These are phyloP conservation scores for Hylaeus volcanicus DNA, from an alignment of 1,140 invertebrate species.

Conservation along the genomic window DNA sequence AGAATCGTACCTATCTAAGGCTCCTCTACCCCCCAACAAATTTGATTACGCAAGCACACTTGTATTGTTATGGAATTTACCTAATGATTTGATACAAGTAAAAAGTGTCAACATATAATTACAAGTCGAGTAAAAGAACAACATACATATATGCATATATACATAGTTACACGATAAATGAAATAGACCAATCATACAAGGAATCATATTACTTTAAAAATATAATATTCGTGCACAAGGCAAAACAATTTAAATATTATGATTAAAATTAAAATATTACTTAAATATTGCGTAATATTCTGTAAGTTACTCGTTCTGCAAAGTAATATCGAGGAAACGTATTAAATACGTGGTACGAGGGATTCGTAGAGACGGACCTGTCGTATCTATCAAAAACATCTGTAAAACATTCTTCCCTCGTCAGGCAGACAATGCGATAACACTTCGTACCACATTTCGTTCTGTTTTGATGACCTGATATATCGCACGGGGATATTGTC, in stretches of 20 bases:
- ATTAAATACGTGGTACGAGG: not conserved
- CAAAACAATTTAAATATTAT: too few species aligned
- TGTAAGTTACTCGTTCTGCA: not conserved
- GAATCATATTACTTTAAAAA: not conserved
- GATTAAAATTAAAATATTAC: too few species aligned
- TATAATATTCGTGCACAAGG: not conserved
- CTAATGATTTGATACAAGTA: not conserved
- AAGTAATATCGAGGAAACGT: not conserved
- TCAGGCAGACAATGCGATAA: not conserved
- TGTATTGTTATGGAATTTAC: not conserved
- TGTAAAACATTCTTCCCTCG: not conserved
- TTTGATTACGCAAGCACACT: not conserved
- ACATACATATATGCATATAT: too few species aligned
- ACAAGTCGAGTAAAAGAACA: too few species aligned
- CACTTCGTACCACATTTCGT: not conserved
- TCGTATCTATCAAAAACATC: conserved; percentile 17
- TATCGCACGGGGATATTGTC: not conserved
- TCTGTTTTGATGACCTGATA: too few species aligned
- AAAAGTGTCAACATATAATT: not conserved
- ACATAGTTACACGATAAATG: not conserved
- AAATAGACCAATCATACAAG: not conserved
- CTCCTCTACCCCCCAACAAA: not conserved
- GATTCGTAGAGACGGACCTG: not conserved
- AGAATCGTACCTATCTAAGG: conserved; percentile 19
- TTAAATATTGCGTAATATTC: not conserved